A percentile compares a stretch with the other conserved stretches of the same genome.
Evolutionary conservation across 1,140 invertebrate genomes (phyloP).

Genomic region (Zaprionus lachaisei): DNA sequence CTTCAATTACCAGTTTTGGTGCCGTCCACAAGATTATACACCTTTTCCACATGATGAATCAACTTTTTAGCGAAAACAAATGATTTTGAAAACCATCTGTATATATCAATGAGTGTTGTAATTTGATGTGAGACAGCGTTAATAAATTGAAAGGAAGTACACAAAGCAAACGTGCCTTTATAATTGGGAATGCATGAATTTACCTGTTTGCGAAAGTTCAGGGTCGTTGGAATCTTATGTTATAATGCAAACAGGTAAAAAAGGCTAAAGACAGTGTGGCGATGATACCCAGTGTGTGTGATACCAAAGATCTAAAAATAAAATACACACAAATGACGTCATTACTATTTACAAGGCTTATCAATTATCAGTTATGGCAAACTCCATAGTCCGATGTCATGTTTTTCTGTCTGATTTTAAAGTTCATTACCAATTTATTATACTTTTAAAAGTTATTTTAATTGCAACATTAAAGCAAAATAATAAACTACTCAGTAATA

Average conservation of each 20-base stretch:
- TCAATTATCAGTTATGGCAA: too few relatives aligned
- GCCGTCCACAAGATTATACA: constrained; percentile 46
- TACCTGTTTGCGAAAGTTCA: background rate
- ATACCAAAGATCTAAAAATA: background rate
- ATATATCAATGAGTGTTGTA: constrained; percentile 2
- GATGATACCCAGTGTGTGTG: background rate
- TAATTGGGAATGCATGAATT: background rate
- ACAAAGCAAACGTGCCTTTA: background rate
- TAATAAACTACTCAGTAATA: background rate
- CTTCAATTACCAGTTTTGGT: constrained; percentile 12
- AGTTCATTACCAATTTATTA: background rate
- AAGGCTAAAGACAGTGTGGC: background rate
- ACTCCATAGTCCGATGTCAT: background rate
- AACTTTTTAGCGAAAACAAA: background rate
- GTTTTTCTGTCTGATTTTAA: background rate
- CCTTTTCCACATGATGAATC: constrained; percentile 1
- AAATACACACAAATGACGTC: background rate
- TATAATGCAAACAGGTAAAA: constrained; percentile 1
- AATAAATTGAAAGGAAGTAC: background rate
- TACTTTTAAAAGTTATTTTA: background rate
- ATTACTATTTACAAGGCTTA: background rate
- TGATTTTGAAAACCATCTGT: background rate
- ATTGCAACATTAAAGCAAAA: background rate
- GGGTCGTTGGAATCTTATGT: constrained; percentile 4
- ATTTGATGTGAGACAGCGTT: background rate